A percentile compares a stretch with the other conserved stretches of the same genome.
phyloP scores from a whole-genome alignment of 2,113 vertebrate species.

The Brevimyrus niger region DNA sequence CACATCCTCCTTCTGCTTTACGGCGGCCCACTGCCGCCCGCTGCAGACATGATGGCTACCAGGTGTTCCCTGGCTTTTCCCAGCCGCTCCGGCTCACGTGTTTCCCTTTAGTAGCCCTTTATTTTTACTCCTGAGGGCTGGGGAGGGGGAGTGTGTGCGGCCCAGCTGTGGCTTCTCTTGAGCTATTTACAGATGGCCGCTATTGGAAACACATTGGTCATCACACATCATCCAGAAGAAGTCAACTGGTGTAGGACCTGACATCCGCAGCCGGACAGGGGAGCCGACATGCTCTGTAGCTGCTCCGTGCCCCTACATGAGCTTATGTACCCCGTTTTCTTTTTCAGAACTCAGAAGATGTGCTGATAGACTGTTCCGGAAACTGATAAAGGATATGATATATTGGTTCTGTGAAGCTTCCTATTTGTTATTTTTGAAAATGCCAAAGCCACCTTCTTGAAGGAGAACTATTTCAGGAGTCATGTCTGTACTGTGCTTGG shows the following conservation, averaged over 20 bases:
- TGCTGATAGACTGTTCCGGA: not conserved
- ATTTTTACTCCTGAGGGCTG: not conserved
- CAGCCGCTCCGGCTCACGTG: not conserved
- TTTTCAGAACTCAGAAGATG: not conserved
- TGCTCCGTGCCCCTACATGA: not conserved
- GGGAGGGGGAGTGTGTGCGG: not conserved
- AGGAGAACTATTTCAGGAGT: not conserved
- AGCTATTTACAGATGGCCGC: conserved; percentile 7
- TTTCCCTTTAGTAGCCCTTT: not conserved
- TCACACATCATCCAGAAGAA: not conserved
- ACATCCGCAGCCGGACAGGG: not conserved
- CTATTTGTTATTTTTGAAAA: not conserved
- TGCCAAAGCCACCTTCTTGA: not conserved
- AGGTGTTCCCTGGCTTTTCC: not conserved
- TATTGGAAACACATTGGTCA: conserved; percentile 1
- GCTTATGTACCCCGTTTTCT: not conserved
- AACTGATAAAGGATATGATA: not conserved
- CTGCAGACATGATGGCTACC: not conserved
- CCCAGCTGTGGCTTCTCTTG: not conserved
- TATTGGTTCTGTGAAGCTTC: not conserved
- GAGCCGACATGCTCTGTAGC: not conserved
- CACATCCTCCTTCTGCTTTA: not conserved
- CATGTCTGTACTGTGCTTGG: not conserved
- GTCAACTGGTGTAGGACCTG: not conserved
- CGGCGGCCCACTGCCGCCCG: not conserved